Conservation (phyloP, 2,888 invertebrate genomes). For the Drosophila paramelanica region DNA sequence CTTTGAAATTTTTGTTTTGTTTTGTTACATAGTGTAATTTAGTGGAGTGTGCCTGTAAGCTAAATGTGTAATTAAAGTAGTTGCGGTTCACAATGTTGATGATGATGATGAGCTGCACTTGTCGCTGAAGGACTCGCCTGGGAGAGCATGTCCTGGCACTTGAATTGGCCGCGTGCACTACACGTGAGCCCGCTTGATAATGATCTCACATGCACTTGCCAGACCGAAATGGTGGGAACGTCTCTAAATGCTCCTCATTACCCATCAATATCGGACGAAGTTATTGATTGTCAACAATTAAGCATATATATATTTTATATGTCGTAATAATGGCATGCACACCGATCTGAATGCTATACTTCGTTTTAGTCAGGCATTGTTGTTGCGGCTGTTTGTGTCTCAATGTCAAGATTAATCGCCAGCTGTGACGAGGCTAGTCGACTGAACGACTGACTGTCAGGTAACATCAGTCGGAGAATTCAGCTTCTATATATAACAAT, state of each 20-base stretch:
- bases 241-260: constrained; percentile 37
- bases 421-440: constrained; percentile 75
- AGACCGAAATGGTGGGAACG: constrained; percentile 50
- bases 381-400: constrained; percentile 40
- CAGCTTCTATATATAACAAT: constrained; percentile 76
- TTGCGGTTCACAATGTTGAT: constrained; percentile 57
- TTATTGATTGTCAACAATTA: constrained; percentile 68
- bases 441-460: constrained; percentile 45
- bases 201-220: constrained; percentile 62
- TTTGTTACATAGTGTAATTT: constrained; percentile 41
- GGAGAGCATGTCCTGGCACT: constrained; percentile 68
- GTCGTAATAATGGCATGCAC: not conserved
- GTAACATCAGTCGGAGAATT: constrained; percentile 46
- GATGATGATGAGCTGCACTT: constrained; percentile 72
- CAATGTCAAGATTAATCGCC: constrained; percentile 82
- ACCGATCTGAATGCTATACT: constrained; percentile 21
- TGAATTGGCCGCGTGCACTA: constrained; percentile 79
- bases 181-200: constrained; percentile 74
- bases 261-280: constrained; percentile 37
- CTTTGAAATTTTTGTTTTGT: not conserved
- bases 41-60: constrained; percentile 50
- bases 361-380: constrained; percentile 29
- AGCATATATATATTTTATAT: constrained; percentile 42
- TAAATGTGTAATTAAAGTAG: constrained; percentile 76
- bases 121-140: constrained; percentile 61